phyloP scores from a whole-genome alignment of 2,888 invertebrate genomes.

The Timema podura region DNA sequence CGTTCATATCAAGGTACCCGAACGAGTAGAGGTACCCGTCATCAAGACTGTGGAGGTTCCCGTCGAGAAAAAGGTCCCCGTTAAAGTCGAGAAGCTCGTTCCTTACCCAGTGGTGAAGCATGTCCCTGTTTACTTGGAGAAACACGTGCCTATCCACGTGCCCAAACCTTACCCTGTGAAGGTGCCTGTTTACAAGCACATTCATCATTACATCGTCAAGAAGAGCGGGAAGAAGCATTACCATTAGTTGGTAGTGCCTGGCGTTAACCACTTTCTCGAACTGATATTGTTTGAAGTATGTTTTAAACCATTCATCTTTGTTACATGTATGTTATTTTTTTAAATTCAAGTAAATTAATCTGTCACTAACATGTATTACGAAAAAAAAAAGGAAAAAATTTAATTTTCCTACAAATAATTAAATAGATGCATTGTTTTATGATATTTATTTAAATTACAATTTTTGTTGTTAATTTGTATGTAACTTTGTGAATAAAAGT shows the following conservation, averaged over 20 bases:
- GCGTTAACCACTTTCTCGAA: too few relatives aligned
- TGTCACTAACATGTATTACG: too few relatives aligned
- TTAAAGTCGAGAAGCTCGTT: conserved; percentile 28
- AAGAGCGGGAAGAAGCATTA: conserved; percentile 1
- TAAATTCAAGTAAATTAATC: too few relatives aligned
- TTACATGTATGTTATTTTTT: too few relatives aligned
- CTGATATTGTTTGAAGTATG: too few relatives aligned
- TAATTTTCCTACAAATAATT: too few relatives aligned
- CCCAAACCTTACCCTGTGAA: conserved; percentile 43
- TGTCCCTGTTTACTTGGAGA: conserved; percentile 47
- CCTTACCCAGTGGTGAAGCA: conserved; percentile 32
- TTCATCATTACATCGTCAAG: conserved; percentile 10
- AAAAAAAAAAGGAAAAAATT: too few relatives aligned
- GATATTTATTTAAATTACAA: too few relatives aligned
- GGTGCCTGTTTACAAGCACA: conserved; percentile 28
- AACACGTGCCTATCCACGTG: conserved; percentile 61
- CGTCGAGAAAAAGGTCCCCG: conserved; percentile 29
- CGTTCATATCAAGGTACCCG: conserved; percentile 11
- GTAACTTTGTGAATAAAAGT: too few relatives aligned
- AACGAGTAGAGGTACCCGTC: conserved; percentile 50
- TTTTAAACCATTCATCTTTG: too few relatives aligned
- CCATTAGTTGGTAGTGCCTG: background rate
- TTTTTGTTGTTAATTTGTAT: too few relatives aligned
- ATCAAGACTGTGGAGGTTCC: conserved; percentile 47
- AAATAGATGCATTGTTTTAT: too few relatives aligned